Evolutionary conservation across 2,113 vertebrate species (phyloP), one percentile per base, ranked within the genome.

Genomic region (Calyptomena viridis): DNA sequence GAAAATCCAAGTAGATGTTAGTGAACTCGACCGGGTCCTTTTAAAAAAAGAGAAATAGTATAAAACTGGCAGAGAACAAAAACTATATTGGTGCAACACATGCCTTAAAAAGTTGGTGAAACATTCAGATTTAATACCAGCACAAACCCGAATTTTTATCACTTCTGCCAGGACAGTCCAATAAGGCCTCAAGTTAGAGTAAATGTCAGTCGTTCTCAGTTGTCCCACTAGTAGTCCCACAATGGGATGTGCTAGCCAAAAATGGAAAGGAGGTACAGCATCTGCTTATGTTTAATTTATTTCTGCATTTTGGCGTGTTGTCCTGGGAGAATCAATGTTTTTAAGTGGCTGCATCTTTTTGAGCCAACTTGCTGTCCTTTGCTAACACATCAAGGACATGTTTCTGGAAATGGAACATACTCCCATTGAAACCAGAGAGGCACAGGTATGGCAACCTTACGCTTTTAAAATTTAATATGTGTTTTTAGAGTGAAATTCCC

Each of bases 281-380:
- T 96, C 95, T 96, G 94, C 90, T 95, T 95, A 96, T 94, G 91
- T 97, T 97, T 96, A 92, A 96, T 96, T 97, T 97, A 96, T 93
- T 94, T 95, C 84, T 95, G 77, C 93, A 91, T 97, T 97, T 97
- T 96, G 95, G 94, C 79, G 76, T 92, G 82, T 84, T 94, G 91
- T 95, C 96, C 93, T 49, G 7, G 55, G 93, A 95, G 93, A 95
- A 93, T 95, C 93, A 90, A 87, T 96, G 91, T 96, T 97, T 97
- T 97, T 96, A 95, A 92, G 93, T 91, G 95, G 93, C 87, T 97
- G 97, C 89, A 93, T 93, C 91, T 93, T 94, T 96, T 96, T 85
- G 72, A 94, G 96, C 94, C 94, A 96, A 95, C 92, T 96, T 85
- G 73, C 93, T 95, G 93, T 95, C 95, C 95, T 96, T 89, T 94